Conservation (phyloP, 1,140 invertebrate genomes). For the Leptestheria dahalacensis region DNA sequence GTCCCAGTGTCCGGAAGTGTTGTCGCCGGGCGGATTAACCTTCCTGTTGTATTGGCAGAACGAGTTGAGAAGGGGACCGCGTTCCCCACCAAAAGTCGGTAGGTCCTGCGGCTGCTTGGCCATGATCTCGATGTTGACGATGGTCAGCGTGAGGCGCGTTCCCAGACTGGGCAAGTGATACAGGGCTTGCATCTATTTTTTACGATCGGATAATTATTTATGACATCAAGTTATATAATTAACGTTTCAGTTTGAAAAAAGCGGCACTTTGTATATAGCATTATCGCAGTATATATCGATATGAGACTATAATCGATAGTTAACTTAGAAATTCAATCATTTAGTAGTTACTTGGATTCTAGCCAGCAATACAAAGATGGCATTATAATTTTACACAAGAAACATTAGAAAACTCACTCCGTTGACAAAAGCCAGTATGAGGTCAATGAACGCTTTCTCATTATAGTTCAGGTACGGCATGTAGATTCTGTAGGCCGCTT, state of each 20-base stretch:
- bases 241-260: constrained; percentile 6
- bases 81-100: constrained; percentile 44
- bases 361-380: no score
- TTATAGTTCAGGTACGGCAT: constrained; percentile 35
- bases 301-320: no score
- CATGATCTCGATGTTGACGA: constrained; percentile 60
- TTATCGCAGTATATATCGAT: no score
- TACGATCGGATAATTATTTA: constrained; percentile 33
- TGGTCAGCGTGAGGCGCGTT: constrained; percentile 46
- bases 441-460: constrained; percentile 46
- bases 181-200: constrained; percentile 55
- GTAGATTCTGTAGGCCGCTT: constrained; percentile 49
- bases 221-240: constrained; percentile 4
- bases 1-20: constrained; percentile 60
- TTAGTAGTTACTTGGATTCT: no score
- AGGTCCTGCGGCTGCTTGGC: constrained; percentile 47
- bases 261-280: no score
- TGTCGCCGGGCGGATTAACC: constrained; percentile 49
- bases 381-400: no score
- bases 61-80: constrained; percentile 51
- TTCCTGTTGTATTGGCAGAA: constrained; percentile 58
- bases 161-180: constrained; percentile 69
- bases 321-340: constrained; percentile 17
- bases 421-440: constrained; percentile 57
- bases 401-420: constrained; percentile 44